These are phyloP conservation scores for Pyrrhura leucotis DNA, from an alignment of 2,797 vertebrate species.

Conservation along the genomic window DNA sequence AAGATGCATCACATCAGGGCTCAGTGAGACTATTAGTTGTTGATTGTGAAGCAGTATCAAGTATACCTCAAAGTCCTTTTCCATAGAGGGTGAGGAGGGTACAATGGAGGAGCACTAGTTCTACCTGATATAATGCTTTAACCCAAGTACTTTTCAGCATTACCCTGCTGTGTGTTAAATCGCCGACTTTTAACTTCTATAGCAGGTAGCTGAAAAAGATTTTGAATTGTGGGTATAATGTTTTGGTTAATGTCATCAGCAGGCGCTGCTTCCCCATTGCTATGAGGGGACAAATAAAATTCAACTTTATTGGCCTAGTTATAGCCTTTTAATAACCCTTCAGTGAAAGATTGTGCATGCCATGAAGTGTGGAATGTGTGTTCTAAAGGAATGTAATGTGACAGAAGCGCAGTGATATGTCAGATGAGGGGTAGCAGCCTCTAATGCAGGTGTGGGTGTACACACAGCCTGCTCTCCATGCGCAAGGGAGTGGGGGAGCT, in stretches of 20 bases:
- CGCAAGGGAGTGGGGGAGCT: rapidly evolving
- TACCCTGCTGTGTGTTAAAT: not conserved
- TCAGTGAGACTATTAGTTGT: not conserved
- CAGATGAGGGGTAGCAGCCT: not conserved
- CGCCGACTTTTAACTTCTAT: rapidly evolving
- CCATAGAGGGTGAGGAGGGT: not conserved
- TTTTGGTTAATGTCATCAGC: not conserved
- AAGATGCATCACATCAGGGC: not conserved
- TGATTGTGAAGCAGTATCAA: not conserved
- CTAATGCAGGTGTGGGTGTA: not conserved
- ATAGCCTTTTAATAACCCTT: constrained; percentile 23
- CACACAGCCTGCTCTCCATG: rapidly evolving
- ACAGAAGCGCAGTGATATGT: rapidly evolving
- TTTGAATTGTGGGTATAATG: rapidly evolving
- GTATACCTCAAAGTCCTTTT: not conserved
- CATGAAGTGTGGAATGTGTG: not conserved
- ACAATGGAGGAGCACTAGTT: not conserved
- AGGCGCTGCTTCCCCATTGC: not conserved
- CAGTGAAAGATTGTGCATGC: constrained; percentile 23
- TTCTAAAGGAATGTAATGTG: not conserved
- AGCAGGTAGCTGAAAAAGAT: not conserved
- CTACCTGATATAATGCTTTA: not conserved
- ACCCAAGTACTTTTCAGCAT: rapidly evolving
- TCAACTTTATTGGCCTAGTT: constrained; percentile 34
- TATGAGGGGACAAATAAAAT: not conserved